Base-by-base conservation (phyloP, 2,797 vertebrate species). In the Okamejei kenojei region DNA sequence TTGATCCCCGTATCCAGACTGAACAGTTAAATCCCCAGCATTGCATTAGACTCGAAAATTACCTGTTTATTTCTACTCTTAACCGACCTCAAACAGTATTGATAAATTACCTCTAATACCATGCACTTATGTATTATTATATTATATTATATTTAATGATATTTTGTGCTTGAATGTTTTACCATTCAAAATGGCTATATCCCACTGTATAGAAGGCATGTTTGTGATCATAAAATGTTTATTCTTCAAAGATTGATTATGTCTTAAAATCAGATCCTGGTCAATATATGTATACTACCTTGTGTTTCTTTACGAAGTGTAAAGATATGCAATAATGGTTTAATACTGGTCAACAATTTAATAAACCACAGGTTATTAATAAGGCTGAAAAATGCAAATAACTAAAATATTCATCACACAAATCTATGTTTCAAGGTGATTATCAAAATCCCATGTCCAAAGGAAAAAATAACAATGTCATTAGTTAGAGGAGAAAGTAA, bases 201-300 rank as follows among this genome's bases (percentile, higher is more conserved):
- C 26, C 58, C 58, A 61, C 54, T 61, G 26, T 61, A 88, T 32
- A 35, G 29, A 32, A 63, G 10, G 19, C 82, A 86, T 8, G 35
- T 61, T 84, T 94, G 94, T 74, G n/a, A 54, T 61, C 7, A 26
- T 84, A n/a, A 84, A 61, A 61, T 84, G 26, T 21, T 58, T 58
- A 84, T 61, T 80, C 29, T 84, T 61, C 26, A 84, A 65, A 88
- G n/a, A 32, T 8, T 65, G 84, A 88, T 65, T 65, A 88, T 65
- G 84, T 3, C 5, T 17, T 6, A 65, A 65, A 88, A 17, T n/a
- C 29, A 65, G 7, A n/a, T 88, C 29, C 7, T 32, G 61, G 81
- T 84, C 29, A 29, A 19, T 7, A 65, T 19, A 13, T 65, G 4
- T 19, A 63, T 86, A 88, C 21, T 26, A 54, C 2, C 15, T 88